These are phyloP conservation scores for Pangasius macronema DNA, from an alignment of 2,797 vertebrate species.

Conservation along the genomic window DNA sequence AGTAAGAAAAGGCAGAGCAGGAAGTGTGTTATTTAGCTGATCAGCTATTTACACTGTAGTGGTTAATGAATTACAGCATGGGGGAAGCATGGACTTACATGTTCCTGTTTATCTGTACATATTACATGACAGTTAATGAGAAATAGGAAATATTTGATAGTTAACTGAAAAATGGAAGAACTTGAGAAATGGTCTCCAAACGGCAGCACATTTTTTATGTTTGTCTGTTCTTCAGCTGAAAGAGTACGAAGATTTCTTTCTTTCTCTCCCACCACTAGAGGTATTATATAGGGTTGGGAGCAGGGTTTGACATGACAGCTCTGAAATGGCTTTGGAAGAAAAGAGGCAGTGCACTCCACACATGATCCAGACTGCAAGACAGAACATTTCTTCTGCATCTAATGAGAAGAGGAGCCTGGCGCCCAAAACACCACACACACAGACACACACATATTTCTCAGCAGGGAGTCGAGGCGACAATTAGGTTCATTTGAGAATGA, in stretches of 20 bases:
- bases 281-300: conserved; percentile 66
- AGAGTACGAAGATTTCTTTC: conserved; percentile 49
- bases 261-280: conserved; percentile 47
- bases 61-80: conserved; percentile 26
- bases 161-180: conserved; percentile 25
- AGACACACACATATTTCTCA: conserved; percentile 37
- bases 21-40: not conserved
- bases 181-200: not conserved
- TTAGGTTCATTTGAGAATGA: conserved; percentile 63
- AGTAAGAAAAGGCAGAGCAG: conserved; percentile 2
- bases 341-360: conserved; percentile 58
- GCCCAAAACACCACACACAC: conserved; percentile 35
- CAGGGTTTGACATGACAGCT: conserved; percentile 75
- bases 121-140: not conserved
- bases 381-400: conserved; percentile 54
- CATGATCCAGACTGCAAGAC: conserved; percentile 46
- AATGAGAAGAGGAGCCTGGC: conserved; percentile 57
- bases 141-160: conserved; percentile 29
- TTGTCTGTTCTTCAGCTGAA: conserved; percentile 17
- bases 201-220: conserved; percentile 15
- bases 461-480: conserved; percentile 62
- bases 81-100: not conserved
- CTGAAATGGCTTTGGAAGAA: conserved; percentile 70
- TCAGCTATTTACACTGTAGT: conserved; percentile 26
- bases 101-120: conserved; percentile 36